Evolutionary conservation across 2,797 vertebrate species (phyloP).

Genomic region (Semaprochilodus insignis): DNA sequence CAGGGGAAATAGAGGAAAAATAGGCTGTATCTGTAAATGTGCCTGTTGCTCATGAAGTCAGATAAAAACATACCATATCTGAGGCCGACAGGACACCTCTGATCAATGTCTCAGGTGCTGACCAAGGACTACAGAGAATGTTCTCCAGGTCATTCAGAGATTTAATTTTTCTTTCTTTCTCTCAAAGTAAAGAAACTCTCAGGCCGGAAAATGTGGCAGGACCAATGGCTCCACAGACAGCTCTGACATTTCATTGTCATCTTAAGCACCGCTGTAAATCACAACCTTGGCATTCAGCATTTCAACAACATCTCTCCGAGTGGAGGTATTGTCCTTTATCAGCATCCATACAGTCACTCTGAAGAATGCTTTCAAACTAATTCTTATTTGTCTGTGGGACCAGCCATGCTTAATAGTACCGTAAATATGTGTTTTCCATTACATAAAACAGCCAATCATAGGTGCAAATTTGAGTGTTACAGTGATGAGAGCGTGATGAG

Average conservation of each 20-base stretch:
- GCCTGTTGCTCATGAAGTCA: too few species aligned
- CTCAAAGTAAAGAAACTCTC: not conserved
- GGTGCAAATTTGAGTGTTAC: conserved; percentile 10
- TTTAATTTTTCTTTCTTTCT: not conserved
- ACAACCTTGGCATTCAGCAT: not conserved
- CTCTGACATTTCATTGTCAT: not conserved
- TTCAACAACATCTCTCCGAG: not conserved
- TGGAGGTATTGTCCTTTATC: not conserved
- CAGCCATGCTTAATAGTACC: not conserved
- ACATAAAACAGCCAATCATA: conserved; percentile 11
- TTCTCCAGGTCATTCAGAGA: not conserved
- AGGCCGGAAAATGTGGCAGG: not conserved
- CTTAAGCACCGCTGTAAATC: conserved; percentile 11
- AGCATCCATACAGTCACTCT: not conserved
- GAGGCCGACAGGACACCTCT: not conserved
- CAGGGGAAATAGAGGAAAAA: too few species aligned
- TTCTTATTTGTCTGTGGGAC: not conserved
- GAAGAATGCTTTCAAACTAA: not conserved
- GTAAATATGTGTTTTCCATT: not conserved
- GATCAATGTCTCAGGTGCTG: not conserved
- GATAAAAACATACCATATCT: too few species aligned
- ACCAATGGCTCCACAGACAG: not conserved
- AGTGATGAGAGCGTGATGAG: conserved; percentile 6
- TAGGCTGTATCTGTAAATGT: too few species aligned
- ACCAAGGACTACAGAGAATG: not conserved